Evolutionary conservation across 2,113 vertebrate genomes (phyloP).

Genomic region (Cathartes aura): DNA sequence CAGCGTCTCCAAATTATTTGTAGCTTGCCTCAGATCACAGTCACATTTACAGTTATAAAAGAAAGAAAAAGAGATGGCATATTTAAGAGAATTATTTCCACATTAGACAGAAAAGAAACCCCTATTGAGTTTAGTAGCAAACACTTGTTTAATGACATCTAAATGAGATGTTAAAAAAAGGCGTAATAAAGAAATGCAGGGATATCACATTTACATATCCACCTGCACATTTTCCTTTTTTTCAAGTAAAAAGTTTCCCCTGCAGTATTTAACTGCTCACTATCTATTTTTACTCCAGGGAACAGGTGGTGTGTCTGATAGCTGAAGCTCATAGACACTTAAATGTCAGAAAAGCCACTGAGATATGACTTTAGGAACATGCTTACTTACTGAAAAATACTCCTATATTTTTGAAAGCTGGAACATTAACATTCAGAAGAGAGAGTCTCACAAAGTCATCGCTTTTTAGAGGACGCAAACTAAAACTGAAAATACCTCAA

Average conservation of each 20-base stretch:
- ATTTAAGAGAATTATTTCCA: neutral
- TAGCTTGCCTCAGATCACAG: neutral
- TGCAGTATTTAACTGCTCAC: neutral
- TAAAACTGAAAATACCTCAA: neutral
- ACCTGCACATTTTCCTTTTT: neutral
- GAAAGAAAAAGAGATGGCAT: neutral
- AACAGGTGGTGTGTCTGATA: conserved; percentile 16
- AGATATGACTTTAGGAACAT: neutral
- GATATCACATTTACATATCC: neutral
- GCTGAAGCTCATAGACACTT: neutral
- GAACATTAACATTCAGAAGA: neutral
- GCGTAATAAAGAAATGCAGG: neutral
- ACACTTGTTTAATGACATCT: neutral
- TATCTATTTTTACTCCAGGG: conserved; percentile 16
- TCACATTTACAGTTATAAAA: neutral
- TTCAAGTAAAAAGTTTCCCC: neutral
- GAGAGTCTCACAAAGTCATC: neutral
- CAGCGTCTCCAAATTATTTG: neutral
- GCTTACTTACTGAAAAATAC: neutral
- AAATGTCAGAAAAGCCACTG: neutral
- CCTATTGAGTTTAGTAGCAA: neutral
- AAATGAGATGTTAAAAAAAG: neutral
- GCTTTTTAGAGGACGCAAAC: neutral
- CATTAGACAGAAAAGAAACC: neutral
- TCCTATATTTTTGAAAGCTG: neutral